Conservation (phyloP, 2,113 vertebrate species). For the Cyanoramphus novaezelandiae region DNA sequence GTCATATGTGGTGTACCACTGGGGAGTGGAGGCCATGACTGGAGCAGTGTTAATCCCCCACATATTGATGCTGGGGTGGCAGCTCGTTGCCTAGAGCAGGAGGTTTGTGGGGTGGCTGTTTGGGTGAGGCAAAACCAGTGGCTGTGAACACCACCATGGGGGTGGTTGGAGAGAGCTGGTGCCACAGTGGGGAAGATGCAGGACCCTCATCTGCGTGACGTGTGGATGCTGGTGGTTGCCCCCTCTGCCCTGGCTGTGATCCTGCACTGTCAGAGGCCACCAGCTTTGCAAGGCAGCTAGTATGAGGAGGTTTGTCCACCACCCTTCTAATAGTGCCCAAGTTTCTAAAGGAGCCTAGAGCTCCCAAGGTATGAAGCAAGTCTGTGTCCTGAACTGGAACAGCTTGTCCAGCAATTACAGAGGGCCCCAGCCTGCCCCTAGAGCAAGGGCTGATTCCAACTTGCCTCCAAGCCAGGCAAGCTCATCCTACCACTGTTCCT, state of each 20-base stretch:
- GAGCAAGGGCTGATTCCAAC: not conserved
- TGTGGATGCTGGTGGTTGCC: not conserved
- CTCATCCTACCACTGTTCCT: not conserved
- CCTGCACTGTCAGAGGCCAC: too few species aligned
- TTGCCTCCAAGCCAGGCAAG: not conserved
- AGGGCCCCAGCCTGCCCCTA: not conserved
- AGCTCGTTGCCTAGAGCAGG: not conserved
- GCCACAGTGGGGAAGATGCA: not conserved
- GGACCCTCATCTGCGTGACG: not conserved
- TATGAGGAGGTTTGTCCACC: not conserved
- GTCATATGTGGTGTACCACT: not conserved
- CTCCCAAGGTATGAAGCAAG: not conserved
- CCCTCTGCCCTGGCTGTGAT: not conserved
- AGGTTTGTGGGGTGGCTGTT: not conserved
- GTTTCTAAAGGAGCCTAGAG: not conserved
- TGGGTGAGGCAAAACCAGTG: not conserved
- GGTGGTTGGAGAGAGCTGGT: not conserved
- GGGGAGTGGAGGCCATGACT: not conserved
- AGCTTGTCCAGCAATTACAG: not conserved
- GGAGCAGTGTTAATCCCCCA: accelerated
- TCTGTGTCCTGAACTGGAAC: not conserved
- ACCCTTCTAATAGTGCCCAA: not conserved
- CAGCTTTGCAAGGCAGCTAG: not conserved
- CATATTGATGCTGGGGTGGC: not conserved
- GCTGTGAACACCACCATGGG: not conserved